A percentile compares a stretch with the other conserved stretches of the same genome.
phyloP scores from a whole-genome alignment of 1,140 invertebrate species.

The Melipona quadrifasciata region DNA sequence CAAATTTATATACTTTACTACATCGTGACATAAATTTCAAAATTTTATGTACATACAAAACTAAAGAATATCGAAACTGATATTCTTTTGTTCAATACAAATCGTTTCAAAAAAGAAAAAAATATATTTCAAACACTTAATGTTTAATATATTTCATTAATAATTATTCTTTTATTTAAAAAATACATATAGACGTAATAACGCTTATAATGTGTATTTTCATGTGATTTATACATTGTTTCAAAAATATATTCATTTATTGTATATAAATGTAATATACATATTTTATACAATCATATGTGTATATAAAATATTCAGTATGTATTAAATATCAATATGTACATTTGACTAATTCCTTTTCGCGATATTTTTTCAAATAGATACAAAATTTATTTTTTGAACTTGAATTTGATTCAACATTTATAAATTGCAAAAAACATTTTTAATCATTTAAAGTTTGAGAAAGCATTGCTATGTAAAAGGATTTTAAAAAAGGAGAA shows the following conservation, averaged over 20 bases:
- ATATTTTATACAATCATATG: background rate
- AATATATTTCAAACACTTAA: background rate
- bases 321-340: background rate
- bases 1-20: background rate
- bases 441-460: background rate
- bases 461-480: background rate
- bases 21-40: background rate
- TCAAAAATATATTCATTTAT: background rate
- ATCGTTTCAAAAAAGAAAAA: background rate
- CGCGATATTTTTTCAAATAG: background rate
- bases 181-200: background rate
- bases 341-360: background rate
- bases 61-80: background rate
- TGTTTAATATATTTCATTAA: background rate
- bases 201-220: background rate
- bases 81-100: slow-evolving; percentile 9
- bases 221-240: background rate
- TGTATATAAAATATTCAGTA: background rate
- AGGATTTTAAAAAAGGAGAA: background rate
- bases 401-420: background rate
- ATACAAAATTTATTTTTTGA: background rate
- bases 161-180: background rate
- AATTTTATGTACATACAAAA: background rate
- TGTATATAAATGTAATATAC: background rate
- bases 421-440: background rate